A percentile compares a stretch with the other conserved stretches of the same genome.
phyloP scores from a whole-genome alignment of 1,140 invertebrate species.

The Sweltsa coloradensis region DNA sequence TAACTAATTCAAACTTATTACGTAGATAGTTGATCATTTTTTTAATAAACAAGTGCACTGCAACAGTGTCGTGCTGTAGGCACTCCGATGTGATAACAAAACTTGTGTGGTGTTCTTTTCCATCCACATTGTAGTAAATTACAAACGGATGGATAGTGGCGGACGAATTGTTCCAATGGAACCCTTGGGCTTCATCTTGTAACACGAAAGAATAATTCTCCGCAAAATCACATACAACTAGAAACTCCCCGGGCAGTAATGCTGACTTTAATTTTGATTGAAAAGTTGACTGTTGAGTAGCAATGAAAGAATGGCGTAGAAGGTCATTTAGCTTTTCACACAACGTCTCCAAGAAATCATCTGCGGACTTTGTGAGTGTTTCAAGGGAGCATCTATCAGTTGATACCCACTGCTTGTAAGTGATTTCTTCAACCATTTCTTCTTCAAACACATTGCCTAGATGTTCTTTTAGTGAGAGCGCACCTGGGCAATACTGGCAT shows the following conservation, averaged over 20 bases:
- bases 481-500: constrained; percentile 8
- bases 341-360: constrained; percentile 12
- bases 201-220: constrained; percentile 22
- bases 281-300: constrained; percentile 9
- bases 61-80: constrained; percentile 14
- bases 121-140: constrained; percentile 15
- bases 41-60: constrained; percentile 18
- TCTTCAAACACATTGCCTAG: constrained; percentile 2
- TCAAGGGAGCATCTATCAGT: constrained; percentile 5
- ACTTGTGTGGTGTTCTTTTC: constrained; percentile 6
- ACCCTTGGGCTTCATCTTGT: constrained; percentile 20
- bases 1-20: no score
- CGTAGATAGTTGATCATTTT: no score
- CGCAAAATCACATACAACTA: constrained; percentile 19
- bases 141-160: constrained; percentile 22
- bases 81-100: constrained; percentile 15
- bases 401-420: constrained; percentile 7
- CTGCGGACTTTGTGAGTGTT: constrained; percentile 10
- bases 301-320: constrained; percentile 10
- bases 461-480: not conserved
- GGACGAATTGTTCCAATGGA: constrained; percentile 20
- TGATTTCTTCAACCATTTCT: constrained; percentile 6
- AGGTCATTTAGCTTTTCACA: constrained; percentile 7
- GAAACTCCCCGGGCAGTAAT: constrained; percentile 8
- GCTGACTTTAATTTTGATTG: constrained; percentile 10